These are phyloP conservation scores for Lagocephalus sceleratus DNA, from an alignment of 2,797 vertebrate species.

Conservation along the genomic window DNA sequence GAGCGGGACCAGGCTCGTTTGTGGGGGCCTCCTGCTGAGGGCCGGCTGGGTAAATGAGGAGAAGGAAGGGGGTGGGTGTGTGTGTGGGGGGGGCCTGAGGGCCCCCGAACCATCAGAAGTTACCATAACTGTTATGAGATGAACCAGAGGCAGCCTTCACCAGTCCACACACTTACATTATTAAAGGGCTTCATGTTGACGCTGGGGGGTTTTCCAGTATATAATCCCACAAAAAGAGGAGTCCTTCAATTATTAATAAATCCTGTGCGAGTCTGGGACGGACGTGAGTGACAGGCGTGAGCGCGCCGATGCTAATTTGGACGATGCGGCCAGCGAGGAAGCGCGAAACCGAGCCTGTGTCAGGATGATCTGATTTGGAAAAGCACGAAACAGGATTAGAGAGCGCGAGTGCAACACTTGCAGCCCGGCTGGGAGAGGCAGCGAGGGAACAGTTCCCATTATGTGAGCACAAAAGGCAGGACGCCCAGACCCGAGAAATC, in stretches of 20 bases:
- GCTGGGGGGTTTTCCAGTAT: slow-evolving; percentile 69
- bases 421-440: slow-evolving; percentile 28
- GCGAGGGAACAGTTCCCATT: not conserved
- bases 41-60: no score
- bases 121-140: no score
- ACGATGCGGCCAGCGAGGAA: slow-evolving; percentile 48
- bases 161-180: slow-evolving; percentile 67
- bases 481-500: slow-evolving; percentile 10
- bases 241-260: slow-evolving; percentile 68
- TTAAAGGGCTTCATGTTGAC: slow-evolving; percentile 71
- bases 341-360: slow-evolving; percentile 18
- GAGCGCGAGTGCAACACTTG: slow-evolving; percentile 32
- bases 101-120: no score
- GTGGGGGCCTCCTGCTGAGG: no score
- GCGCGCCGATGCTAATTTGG: slow-evolving; percentile 50
- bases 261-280: slow-evolving; percentile 35
- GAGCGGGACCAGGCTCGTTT: no score
- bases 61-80: no score
- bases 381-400: slow-evolving; percentile 54
- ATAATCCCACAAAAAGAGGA: slow-evolving; percentile 56
- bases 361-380: slow-evolving; percentile 46
- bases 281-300: slow-evolving; percentile 60
- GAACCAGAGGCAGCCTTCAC: slow-evolving; percentile 22
- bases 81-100: no score
- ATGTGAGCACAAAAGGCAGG: not conserved